Conservation (phyloP, 2,888 invertebrate genomes). For the Rutpela maculata region DNA sequence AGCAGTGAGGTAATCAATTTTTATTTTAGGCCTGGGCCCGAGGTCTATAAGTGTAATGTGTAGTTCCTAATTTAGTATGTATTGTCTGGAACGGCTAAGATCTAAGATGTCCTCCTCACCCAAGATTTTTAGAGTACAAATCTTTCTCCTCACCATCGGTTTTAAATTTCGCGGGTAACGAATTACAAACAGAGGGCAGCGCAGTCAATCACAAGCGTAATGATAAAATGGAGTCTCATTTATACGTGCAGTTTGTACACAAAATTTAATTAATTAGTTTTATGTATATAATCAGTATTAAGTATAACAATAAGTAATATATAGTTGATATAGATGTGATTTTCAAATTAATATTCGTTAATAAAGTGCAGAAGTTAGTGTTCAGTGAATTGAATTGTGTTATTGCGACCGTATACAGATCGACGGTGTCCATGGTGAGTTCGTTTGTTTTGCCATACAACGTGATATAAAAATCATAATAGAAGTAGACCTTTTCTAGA, state of each 20-base stretch:
- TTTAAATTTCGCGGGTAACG: slow-evolving; percentile 48
- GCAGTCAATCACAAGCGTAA: slow-evolving; percentile 72
- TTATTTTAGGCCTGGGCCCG: no score
- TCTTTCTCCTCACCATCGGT: neutral
- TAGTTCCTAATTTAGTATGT: no score
- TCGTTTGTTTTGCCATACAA: slow-evolving; percentile 63
- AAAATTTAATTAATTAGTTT: slow-evolving; percentile 70
- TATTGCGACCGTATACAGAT: slow-evolving; percentile 55
- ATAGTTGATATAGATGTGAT: slow-evolving; percentile 61
- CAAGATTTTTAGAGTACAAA: no score
- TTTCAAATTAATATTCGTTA: slow-evolving; percentile 56
- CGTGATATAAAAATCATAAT: slow-evolving; percentile 45
- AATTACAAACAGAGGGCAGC: slow-evolving; percentile 60
- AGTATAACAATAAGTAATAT: slow-evolving; percentile 62
- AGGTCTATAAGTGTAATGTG: no score
- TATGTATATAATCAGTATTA: slow-evolving; percentile 65
- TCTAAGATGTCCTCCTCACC: no score
- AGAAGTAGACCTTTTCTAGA: slow-evolving; percentile 43
- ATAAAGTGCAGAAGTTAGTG: slow-evolving; percentile 55
- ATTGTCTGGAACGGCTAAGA: no score
- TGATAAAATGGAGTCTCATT: slow-evolving; percentile 74
- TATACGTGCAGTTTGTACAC: slow-evolving; percentile 73
- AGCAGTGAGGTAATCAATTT: no score
- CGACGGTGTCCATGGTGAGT: slow-evolving; percentile 74
- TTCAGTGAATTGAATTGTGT: slow-evolving; percentile 56